phyloP scores from a whole-genome alignment of 1,140 invertebrate species.

The Zelostemma sp. region DNA sequence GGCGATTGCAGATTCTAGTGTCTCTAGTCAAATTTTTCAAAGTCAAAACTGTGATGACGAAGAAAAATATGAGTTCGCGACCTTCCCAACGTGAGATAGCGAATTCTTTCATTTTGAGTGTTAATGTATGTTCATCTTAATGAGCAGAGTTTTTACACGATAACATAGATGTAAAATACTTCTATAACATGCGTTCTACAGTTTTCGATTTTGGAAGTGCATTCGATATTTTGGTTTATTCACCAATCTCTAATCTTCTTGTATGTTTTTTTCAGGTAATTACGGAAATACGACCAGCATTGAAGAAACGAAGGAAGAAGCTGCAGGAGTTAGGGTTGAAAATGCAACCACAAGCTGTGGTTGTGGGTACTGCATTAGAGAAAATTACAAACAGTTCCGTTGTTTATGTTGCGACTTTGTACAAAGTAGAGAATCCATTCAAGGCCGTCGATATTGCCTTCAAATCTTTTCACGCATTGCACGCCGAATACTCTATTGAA shows the following conservation, averaged over 20 bases:
- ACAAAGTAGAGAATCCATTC: background rate
- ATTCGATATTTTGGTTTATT: background rate
- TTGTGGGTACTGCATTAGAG: background rate
- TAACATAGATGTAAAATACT: no score
- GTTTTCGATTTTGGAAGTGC: no score
- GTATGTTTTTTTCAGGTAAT: background rate
- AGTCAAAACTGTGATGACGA: no score
- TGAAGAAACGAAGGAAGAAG: background rate
- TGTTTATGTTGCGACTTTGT: constrained; percentile 7
- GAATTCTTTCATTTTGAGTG: no score
- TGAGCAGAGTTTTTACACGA: no score
- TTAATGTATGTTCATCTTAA: no score
- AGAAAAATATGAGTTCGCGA: no score
- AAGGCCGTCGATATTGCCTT: background rate
- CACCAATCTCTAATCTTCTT: background rate
- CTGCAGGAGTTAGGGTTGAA: background rate
- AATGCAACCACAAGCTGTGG: background rate
- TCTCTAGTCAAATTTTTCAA: no score
- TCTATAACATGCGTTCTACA: no score
- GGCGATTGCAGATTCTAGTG: no score
- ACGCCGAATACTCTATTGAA: background rate
- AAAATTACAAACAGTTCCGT: constrained; percentile 13
- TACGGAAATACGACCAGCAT: background rate
- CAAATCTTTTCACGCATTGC: background rate
- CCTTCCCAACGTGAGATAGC: no score